These are phyloP conservation scores for Tetramorium simillimum DNA, from an alignment of 1,140 invertebrate genomes.

Conservation along the genomic window DNA sequence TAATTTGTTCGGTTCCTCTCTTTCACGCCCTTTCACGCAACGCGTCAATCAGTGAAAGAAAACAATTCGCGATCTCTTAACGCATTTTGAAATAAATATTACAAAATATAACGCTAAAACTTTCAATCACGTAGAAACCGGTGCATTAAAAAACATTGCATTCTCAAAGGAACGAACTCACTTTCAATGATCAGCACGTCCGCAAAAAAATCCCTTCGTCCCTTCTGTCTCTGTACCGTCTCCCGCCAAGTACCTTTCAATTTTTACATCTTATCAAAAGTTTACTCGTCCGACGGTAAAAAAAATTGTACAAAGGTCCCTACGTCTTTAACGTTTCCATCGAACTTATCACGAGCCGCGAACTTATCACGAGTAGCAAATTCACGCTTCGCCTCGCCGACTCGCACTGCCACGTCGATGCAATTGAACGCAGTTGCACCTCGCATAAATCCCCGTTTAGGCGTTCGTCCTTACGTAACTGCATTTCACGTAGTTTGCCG, in stretches of 20 bases:
- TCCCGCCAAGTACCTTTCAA: background rate
- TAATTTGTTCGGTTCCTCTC: background rate
- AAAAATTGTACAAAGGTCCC: constrained; percentile 11
- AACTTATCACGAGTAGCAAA: constrained; percentile 24
- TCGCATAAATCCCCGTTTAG: constrained; percentile 14
- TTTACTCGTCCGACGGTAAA: background rate
- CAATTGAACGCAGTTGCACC: constrained; percentile 9
- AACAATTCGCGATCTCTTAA: background rate
- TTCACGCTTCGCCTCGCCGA: constrained; percentile 20
- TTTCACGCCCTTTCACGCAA: background rate
- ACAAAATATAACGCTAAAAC: background rate
- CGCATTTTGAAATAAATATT: constrained; percentile 6
- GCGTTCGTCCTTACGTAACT: constrained; percentile 16
- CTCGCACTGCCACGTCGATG: constrained; percentile 22
- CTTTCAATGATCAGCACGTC: background rate
- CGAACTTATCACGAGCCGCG: constrained; percentile 22
- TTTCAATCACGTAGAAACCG: background rate
- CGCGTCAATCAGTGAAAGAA: background rate
- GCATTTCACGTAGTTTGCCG: background rate
- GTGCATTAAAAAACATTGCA: background rate
- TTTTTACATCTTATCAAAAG: constrained; percentile 20
- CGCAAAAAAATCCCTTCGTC: background rate
- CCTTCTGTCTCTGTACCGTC: background rate
- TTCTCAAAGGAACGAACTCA: background rate
- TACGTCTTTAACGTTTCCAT: constrained; percentile 16